Evolutionary conservation across 2,888 invertebrate species (phyloP), one percentile per base, ranked within the genome.

Genomic region (Xylota segnis): DNA sequence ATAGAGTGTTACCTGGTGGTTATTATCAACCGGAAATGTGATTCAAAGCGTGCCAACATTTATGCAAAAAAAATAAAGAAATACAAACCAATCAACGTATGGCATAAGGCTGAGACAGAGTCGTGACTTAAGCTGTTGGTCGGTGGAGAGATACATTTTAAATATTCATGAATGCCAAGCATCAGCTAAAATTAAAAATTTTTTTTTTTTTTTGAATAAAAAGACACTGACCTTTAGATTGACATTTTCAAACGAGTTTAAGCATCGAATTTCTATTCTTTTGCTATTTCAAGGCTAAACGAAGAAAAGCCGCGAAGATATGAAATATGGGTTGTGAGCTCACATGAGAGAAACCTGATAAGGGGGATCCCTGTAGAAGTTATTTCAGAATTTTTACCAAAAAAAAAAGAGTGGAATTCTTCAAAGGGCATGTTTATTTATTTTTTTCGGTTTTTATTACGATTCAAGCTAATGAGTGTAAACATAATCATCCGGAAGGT

Each of bases 181-280:
- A 52, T 61, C 27, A 43, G 72, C 52, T 61, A 47, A 23, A 65
- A 54, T 56, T 43, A 58, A 45, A 66, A 54, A 58, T 18, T 14
- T 23, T 23, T 23, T 23, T 23, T 23, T 23, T 23, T 23, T 23
- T 23, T 23, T 23, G 1, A 23, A 23, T 23, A 56, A 68, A 75
- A 71, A 84, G 70, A 79, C 75, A 84, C 75, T 81, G 81, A 81
- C 84, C 84, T 84, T 76, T 75, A 70, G 52, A 66, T 75, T 75
- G 65, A 50, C 61, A 70, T 77, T 84, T 79, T 54, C 6, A 71
- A 78, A 63, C 78, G 9, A 63, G 56, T 78, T 71, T 71, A 9
- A 5, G 14, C 68, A 43, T 29, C 10, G 61, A 32, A 32, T 75
- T 56, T 52, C 50, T 29, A 76, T 52, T 45, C 34, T 77, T 68